Evolutionary conservation across 2,888 invertebrate species (phyloP).

Genomic region (Macrophya annulata): DNA sequence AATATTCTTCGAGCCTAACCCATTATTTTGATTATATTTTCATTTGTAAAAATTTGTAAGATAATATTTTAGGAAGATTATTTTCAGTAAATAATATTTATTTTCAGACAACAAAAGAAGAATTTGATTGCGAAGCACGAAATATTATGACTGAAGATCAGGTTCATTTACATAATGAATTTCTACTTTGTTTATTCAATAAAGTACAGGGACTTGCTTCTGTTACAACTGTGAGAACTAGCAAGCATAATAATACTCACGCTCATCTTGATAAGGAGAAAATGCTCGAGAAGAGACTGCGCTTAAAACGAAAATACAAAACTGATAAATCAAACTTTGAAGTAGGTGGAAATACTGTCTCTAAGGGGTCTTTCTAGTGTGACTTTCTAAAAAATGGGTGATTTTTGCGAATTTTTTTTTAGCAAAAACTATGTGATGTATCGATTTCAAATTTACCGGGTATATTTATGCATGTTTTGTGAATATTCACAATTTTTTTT

Average conservation of each 20-base stretch:
- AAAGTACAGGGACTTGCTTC: slow-evolving; percentile 84
- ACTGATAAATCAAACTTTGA: slow-evolving; percentile 78
- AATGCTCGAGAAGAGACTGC: slow-evolving; percentile 70
- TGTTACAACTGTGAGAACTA: slow-evolving; percentile 76
- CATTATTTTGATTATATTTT: no score
- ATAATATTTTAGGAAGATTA: background rate
- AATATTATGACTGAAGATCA: slow-evolving; percentile 87
- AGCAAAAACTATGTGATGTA: no score
- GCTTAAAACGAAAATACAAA: slow-evolving; percentile 79
- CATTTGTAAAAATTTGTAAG: no score
- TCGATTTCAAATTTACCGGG: no score
- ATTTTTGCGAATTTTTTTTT: no score
- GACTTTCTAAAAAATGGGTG: no score
- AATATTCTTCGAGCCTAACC: no score
- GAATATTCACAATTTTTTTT: no score
- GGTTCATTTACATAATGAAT: slow-evolving; percentile 92
- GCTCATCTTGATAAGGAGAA: slow-evolving; percentile 79
- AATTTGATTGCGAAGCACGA: slow-evolving; percentile 91
- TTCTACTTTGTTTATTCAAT: slow-evolving; percentile 89
- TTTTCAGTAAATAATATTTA: background rate
- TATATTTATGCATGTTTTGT: no score
- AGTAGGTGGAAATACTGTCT: slow-evolving; percentile 73
- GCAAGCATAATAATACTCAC: slow-evolving; percentile 66
- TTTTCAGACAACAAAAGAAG: slow-evolving; percentile 88
- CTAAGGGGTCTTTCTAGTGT: no score